Evolutionary conservation across 2,797 vertebrate species (phyloP).

Genomic region (Esox masquinongy): DNA sequence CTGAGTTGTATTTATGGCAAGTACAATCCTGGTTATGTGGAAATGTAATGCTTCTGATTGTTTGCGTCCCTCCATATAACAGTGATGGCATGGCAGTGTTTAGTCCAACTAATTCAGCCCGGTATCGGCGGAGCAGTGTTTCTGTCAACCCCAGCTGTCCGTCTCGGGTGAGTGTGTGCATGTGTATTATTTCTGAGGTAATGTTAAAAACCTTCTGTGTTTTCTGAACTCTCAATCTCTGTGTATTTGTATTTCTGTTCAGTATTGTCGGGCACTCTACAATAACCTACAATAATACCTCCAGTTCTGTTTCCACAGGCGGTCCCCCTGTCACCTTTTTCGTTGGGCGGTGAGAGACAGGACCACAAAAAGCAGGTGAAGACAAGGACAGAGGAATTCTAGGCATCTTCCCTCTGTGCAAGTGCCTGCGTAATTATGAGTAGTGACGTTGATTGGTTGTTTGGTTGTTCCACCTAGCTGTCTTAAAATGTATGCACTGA

Average conservation of each 20-base stretch:
- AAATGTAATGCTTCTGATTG: neutral
- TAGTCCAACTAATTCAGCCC: slow-evolving; percentile 64
- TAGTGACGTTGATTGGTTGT: neutral
- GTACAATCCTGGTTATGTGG: too few species aligned
- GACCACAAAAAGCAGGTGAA: slow-evolving; percentile 77
- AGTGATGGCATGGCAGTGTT: slow-evolving; percentile 76
- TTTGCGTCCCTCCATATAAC: slow-evolving; percentile 20
- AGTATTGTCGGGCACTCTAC: neutral
- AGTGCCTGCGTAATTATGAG: neutral
- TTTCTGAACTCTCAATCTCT: neutral
- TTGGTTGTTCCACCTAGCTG: neutral
- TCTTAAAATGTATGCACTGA: too few species aligned
- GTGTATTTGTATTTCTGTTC: neutral
- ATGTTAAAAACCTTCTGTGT: neutral
- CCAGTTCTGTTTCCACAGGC: slow-evolving; percentile 50
- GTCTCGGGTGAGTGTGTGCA: slow-evolving; percentile 63
- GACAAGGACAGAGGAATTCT: neutral
- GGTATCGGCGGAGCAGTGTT: slow-evolving; percentile 79
- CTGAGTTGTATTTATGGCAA: neutral
- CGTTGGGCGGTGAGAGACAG: slow-evolving; percentile 62
- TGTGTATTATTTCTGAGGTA: slow-evolving; percentile 3
- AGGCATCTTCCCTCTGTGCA: neutral
- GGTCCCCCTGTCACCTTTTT: slow-evolving; percentile 71
- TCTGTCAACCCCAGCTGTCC: slow-evolving; percentile 80
- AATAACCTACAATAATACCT: slow-evolving; percentile 2